Conservation (phyloP, 2,888 invertebrate genomes). For the Leucozona laternaria region DNA sequence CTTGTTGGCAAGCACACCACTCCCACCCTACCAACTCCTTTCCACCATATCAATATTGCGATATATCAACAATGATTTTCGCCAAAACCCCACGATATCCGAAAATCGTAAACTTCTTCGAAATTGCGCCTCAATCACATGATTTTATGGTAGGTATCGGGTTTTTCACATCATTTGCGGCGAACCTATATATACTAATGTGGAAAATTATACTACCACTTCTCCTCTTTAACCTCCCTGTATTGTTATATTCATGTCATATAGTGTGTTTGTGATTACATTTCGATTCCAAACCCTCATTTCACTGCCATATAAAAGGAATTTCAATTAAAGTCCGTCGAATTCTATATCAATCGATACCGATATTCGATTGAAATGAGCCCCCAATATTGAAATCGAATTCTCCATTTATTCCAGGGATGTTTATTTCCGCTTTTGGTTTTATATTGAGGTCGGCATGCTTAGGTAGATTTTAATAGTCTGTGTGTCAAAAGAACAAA, state of each 20-base stretch:
- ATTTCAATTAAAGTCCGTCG: slow-evolving; percentile 39
- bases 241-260: not conserved
- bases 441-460: slow-evolving; percentile 47
- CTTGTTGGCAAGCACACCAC: not conserved
- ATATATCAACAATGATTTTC: slow-evolving; percentile 46
- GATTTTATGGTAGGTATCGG: slow-evolving; percentile 26
- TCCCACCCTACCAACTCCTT: not conserved
- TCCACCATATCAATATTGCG: not conserved
- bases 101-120: slow-evolving; percentile 55
- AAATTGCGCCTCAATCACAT: slow-evolving; percentile 17
- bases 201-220: not conserved
- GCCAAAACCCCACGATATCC: slow-evolving; percentile 34
- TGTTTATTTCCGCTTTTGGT: slow-evolving; percentile 55
- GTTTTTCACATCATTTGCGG: slow-evolving; percentile 52
- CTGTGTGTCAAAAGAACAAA: not conserved
- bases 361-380: slow-evolving; percentile 29
- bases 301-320: slow-evolving; percentile 25
- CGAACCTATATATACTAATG: slow-evolving; percentile 18
- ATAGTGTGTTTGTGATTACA: not conserved
- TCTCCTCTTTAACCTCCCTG: slow-evolving; percentile 19
- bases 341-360: slow-evolving; percentile 47
- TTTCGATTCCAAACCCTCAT: not conserved
- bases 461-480: slow-evolving; percentile 11
- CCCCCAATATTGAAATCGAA: slow-evolving; percentile 41
- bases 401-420: slow-evolving; percentile 34